These are phyloP conservation scores for Tragelaphus buxtoni DNA, from an alignment of 2,113 vertebrate species.

Conservation along the genomic window DNA sequence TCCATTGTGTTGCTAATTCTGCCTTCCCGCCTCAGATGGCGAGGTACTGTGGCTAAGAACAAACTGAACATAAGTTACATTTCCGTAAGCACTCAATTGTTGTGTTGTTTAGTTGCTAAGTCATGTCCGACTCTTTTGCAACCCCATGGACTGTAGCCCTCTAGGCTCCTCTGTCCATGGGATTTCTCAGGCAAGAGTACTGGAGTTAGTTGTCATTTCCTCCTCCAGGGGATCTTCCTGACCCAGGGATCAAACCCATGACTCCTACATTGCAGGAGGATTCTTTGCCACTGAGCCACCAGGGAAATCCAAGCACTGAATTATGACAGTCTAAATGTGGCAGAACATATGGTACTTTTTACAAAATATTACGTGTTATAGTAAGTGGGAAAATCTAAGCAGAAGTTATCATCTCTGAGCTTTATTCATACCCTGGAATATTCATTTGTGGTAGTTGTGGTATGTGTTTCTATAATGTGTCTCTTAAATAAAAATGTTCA, in stretches of 20 bases:
- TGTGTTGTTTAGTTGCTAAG: neutral
- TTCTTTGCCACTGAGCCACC: neutral
- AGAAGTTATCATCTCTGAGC: neutral
- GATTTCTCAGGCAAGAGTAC: neutral
- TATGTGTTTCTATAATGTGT: neutral
- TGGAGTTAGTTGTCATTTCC: neutral
- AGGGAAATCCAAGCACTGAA: neutral
- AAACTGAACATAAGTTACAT: neutral
- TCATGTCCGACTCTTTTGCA: neutral
- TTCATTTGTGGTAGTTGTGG: neutral
- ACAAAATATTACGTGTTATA: neutral
- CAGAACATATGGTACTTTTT: neutral
- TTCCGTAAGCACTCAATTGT: neutral
- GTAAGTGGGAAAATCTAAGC: neutral
- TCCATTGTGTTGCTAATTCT: neutral
- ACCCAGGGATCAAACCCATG: neutral
- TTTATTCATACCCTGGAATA: neutral
- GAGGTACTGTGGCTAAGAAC: neutral
- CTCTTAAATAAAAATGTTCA: neutral
- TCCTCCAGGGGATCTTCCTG: neutral
- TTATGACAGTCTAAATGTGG: neutral
- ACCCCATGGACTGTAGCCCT: neutral
- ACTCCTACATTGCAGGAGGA: neutral
- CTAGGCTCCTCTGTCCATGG: neutral
- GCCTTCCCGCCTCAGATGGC: neutral